Base-by-base conservation (phyloP, 1,140 invertebrate genomes). In the Capitella teleta region DNA sequence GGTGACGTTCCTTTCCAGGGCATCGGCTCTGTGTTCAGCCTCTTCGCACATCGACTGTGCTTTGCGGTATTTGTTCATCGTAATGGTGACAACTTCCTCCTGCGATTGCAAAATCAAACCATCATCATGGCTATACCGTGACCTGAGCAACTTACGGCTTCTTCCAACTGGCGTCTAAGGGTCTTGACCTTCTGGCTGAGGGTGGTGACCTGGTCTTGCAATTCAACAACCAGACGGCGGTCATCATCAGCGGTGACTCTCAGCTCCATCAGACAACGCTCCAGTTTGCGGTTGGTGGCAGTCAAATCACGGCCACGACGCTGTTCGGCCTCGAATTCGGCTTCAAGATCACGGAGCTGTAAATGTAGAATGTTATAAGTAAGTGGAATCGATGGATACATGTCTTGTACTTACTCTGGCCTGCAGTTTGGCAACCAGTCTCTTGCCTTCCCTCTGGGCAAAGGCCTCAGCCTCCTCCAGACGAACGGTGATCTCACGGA, bases 41-140 rank as follows among this genome's bases (percentile, higher is more conserved):
- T 73, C 70, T 36, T 73, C 69, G 16, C 70, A 53, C 51, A 68
- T 44, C 18, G 60, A 49, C 53, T 66, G 64, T 46, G 67, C 66
- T 56, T 73, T 73, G 56, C 70, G 62, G 62, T 73, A 73, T 57
- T 73, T 73, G 59, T 67, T 71, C 69, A 73, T 65, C 14, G 70
- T 68, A 36, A 73, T 66, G 47, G 57, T 64, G 43, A 68, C 61
- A 18, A 72, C 67, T 43, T 73, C 70, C 50, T 73, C 70, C 70
- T 73, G 59, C 34, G 61, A 60, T 34, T 34, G 16, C 32, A 34
- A 34, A 10, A 34, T 34, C 10, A 34, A 34, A 34, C n/a, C 6
- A 16, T n/a, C n/a, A n/a, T n/a, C 14, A 3, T 21, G 5, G n/a
- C 6, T 2, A 40, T 2, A 40, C 19, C 38, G 25, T 8, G 36